A percentile compares a stretch with the other conserved stretches of the same genome.
phyloP scores from a whole-genome alignment of 2,888 invertebrate species.

The Metalampra italica region DNA sequence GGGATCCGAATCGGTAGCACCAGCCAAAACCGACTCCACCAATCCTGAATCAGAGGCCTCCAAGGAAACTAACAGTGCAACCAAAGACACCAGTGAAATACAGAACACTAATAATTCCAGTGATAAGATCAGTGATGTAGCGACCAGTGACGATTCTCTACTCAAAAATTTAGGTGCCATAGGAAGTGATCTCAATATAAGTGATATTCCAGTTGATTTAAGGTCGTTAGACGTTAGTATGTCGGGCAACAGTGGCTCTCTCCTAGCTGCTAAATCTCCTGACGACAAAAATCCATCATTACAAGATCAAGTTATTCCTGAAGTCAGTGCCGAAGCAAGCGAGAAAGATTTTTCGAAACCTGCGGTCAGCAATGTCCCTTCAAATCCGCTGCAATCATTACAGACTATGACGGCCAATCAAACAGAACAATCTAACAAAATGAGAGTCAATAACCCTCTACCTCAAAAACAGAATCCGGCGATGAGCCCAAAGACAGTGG shows the following conservation, averaged over 20 bases:
- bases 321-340: slow-evolving; percentile 47
- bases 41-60: slow-evolving; percentile 50
- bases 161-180: slow-evolving; percentile 77
- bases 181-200: slow-evolving; percentile 79
- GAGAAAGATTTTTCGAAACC: slow-evolving; percentile 54
- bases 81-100: slow-evolving; percentile 64
- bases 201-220: slow-evolving; percentile 78
- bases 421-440: slow-evolving; percentile 57
- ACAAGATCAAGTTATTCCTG: slow-evolving; percentile 66
- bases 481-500: slow-evolving; percentile 58
- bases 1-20: slow-evolving; percentile 72
- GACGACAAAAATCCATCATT: slow-evolving; percentile 58
- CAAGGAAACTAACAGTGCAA: slow-evolving; percentile 49
- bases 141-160: slow-evolving; percentile 74
- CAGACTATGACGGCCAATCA: slow-evolving; percentile 68
- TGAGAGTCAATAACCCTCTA: slow-evolving; percentile 51
- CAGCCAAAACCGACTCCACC: slow-evolving; percentile 65
- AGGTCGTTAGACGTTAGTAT: slow-evolving; percentile 77
- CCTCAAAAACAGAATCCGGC: slow-evolving; percentile 55
- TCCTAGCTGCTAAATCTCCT: slow-evolving; percentile 61
- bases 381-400: slow-evolving; percentile 61
- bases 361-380: slow-evolving; percentile 32
- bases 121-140: slow-evolving; percentile 74
- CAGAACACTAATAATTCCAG: slow-evolving; percentile 60
- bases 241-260: slow-evolving; percentile 71